These are phyloP conservation scores for Dysmachus trigonus DNA, from an alignment of 2,888 invertebrate genomes.

Conservation along the genomic window DNA sequence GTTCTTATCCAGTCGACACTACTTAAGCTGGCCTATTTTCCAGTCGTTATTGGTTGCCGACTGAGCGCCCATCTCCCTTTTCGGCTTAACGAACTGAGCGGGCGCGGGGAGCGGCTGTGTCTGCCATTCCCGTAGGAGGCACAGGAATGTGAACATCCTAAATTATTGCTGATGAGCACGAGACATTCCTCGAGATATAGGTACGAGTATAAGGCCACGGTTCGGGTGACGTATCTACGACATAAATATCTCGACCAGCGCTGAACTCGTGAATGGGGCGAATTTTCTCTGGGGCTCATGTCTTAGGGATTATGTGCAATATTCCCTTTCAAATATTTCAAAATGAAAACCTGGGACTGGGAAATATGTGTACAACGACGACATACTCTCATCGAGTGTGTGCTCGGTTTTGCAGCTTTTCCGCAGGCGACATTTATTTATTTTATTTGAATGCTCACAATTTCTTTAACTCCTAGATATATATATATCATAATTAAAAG, in stretches of 20 bases:
- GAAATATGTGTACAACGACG: background rate
- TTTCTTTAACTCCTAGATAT: too few species aligned
- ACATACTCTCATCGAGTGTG: background rate
- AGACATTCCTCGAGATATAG: slow-evolving; percentile 10
- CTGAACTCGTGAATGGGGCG: slow-evolving; percentile 15
- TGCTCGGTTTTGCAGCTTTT: background rate
- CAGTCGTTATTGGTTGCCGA: slow-evolving; percentile 12
- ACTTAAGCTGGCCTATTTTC: slow-evolving; percentile 33
- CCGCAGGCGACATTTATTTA: background rate
- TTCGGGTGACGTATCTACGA: slow-evolving; percentile 32
- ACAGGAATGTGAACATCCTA: slow-evolving; percentile 26
- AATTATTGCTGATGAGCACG: slow-evolving; percentile 39
- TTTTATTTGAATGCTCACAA: background rate
- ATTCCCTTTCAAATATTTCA: slow-evolving; percentile 3
- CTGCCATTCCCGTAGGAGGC: background rate
- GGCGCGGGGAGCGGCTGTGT: background rate
- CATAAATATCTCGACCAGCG: slow-evolving; percentile 34
- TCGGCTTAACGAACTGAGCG: slow-evolving; percentile 8
- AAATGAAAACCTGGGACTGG: background rate
- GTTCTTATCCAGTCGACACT: slow-evolving; percentile 45
- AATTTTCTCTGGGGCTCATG: slow-evolving; percentile 5
- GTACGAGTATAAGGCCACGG: slow-evolving; percentile 13
- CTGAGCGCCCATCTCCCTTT: background rate
- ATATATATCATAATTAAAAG: too few species aligned
- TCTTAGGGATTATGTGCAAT: slow-evolving; percentile 27